A percentile compares a stretch with the other conserved stretches of the same genome.
These are phyloP conservation scores for Cantharis lateralis DNA, from an alignment of 2,888 invertebrate genomes.

Conservation along the genomic window DNA sequence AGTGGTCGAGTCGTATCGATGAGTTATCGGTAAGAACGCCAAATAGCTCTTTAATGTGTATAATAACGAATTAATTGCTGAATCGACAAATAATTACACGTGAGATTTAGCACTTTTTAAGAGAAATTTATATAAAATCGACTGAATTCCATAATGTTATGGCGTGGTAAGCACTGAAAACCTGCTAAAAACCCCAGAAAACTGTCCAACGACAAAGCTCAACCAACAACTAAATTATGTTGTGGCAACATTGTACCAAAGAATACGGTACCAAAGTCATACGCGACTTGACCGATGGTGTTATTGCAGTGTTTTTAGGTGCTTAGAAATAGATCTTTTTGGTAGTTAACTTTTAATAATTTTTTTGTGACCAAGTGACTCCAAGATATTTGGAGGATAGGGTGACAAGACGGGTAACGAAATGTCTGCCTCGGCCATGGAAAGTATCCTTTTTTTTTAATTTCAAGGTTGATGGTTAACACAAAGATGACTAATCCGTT, in stretches of 20 bases:
- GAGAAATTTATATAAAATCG: not conserved
- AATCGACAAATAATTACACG: not conserved
- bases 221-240: not conserved
- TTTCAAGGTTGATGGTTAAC: conserved; percentile 20
- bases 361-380: conserved; percentile 21
- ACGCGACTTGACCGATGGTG: not conserved
- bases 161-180: not conserved
- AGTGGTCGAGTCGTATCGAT: not conserved
- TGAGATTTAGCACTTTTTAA: not conserved
- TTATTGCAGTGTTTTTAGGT: not conserved
- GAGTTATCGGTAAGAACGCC: not conserved
- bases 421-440: conserved; percentile 87
- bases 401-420: conserved; percentile 78
- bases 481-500: conserved; percentile 18
- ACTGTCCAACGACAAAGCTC: not conserved
- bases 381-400: conserved; percentile 33
- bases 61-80: not conserved
- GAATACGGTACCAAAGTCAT: not conserved
- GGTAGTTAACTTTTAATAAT: conserved; percentile 6
- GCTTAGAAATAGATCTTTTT: conserved; percentile 19
- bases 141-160: not conserved
- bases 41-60: not conserved
- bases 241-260: not conserved
- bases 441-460: conserved; percentile 80
- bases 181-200: not conserved